Evolutionary conservation across 2,888 invertebrate species (phyloP), one percentile per base, ranked within the genome.

Genomic region (Dolichopus griseipennis): DNA sequence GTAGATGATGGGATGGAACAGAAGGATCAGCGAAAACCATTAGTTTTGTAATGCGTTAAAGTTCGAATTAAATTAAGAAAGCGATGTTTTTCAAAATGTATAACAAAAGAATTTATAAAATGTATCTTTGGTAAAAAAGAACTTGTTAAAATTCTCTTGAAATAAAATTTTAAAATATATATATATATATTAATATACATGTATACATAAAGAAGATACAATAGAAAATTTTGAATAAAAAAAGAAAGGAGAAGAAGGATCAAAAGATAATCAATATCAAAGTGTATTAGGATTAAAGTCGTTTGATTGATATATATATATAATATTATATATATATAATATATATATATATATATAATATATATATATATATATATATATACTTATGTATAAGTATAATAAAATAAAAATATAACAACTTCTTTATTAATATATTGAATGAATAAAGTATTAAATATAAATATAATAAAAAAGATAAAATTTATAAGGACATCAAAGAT

Each of bases 131-230:
- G 9, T n/a, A 12, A 2, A 15, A 37, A 37, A 52, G 52, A 18
- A 52, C 52, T 52, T 52, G 52, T 52, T 52, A 52, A 52, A 52
- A 52, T 52, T 52, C 52, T 52, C 52, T 52, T 52, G 52, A 52
- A 52, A 52, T 52, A 15, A 12, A 52, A 15, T 18, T 37, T 37
- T 37, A 37, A 9, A 52, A 52, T 18, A 52, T 52, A 52, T 2
- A 37, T 8, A 37, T 5, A 52, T 15, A 52, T 37, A 37, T 37
- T 37, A n/a, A n/a, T n/a, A n/a, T n/a, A 27, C 5, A 27, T 27
- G 5, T 27, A 27, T 27, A 27, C 5, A 27, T 27, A 27, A 27
- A 5, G 2, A 27, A 41, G 41, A 41, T 41, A 41, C 41, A 41
- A 41, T 15, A n/a, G n/a, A n/a, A n/a, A n/a, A n/a, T n/a, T n/a